Percentiles rank a stretch among this genome's conserved stretches.
Evolutionary conservation across 2,797 vertebrate species (phyloP).

Genomic region (Aulostomus chinensis): DNA sequence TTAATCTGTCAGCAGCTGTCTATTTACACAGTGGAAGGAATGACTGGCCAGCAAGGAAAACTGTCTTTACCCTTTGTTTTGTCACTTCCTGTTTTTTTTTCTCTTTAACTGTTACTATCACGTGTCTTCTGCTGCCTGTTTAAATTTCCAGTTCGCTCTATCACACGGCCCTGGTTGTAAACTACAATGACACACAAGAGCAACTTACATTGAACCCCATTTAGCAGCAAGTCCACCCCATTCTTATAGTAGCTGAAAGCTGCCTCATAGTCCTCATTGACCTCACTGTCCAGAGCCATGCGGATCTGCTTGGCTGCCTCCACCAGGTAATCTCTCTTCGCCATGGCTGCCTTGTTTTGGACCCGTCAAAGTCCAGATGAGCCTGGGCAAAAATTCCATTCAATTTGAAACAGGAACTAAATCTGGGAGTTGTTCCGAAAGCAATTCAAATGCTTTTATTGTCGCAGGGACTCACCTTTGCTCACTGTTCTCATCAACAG

Average conservation of each 20-base stretch:
- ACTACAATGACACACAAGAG: not conserved
- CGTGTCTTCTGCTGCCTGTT: conserved; percentile 37
- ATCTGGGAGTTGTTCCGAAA: not conserved
- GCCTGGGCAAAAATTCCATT: conserved; percentile 56
- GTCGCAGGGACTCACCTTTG: conserved; percentile 52
- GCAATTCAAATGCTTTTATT: not conserved
- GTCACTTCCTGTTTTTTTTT: conserved; percentile 67
- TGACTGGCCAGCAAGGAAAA: too few species aligned
- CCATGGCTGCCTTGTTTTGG: conserved; percentile 75
- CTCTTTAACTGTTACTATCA: conserved; percentile 32
- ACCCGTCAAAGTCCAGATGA: conserved; percentile 61
- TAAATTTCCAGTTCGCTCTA: not conserved
- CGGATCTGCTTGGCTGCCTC: conserved; percentile 96
- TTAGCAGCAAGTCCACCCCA: conserved; percentile 92
- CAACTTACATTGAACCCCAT: conserved; percentile 89
- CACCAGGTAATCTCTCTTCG: conserved; percentile 92
- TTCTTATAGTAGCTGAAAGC: conserved; percentile 99
- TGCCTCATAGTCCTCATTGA: conserved; percentile 96
- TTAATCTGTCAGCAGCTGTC: not conserved
- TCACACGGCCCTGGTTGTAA: not conserved
- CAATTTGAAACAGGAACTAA: conserved; percentile 35
- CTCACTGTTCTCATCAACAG: conserved; percentile 49
- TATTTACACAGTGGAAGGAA: not conserved
- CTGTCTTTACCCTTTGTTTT: conserved; percentile 21
- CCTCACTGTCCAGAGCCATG: conserved; percentile 94